Percentiles rank a stretch among this genome's conserved stretches.
These are phyloP conservation scores for Aplysia californica DNA, from an alignment of 1,140 invertebrate species.

Conservation along the genomic window DNA sequence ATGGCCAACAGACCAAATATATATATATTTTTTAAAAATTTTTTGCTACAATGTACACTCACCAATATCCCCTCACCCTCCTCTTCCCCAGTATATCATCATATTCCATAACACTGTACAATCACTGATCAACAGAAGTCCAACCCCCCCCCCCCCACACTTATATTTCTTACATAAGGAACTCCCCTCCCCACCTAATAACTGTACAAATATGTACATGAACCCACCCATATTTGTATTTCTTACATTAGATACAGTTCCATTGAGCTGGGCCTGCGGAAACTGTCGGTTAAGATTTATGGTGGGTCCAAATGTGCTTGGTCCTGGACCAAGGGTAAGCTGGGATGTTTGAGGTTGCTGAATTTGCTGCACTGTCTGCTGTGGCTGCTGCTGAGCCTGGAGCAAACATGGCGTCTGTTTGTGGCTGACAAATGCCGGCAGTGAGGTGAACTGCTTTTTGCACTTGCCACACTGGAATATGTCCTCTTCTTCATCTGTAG, in stretches of 20 bases:
- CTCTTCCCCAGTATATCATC: too few relatives aligned
- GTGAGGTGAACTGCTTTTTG: constrained; percentile 74
- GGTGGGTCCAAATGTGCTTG: neutral
- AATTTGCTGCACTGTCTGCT: constrained; percentile 14
- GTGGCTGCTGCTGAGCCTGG: constrained; percentile 23
- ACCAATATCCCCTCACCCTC: too few relatives aligned
- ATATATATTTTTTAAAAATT: too few relatives aligned
- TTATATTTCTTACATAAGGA: too few relatives aligned
- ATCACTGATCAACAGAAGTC: too few relatives aligned
- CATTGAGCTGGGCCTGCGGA: neutral
- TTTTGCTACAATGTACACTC: too few relatives aligned
- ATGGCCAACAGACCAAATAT: too few relatives aligned
- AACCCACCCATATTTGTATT: too few relatives aligned
- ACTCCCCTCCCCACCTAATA: too few relatives aligned
- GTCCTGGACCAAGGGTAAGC: neutral
- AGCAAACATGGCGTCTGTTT: constrained; percentile 69
- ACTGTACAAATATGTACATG: too few relatives aligned
- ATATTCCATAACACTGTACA: too few relatives aligned
- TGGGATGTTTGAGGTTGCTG: constrained; percentile 28
- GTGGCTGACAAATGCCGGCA: constrained; percentile 73
- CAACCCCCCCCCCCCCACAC: too few relatives aligned
- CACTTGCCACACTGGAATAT: constrained; percentile 79
- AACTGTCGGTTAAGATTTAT: neutral
- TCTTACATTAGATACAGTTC: constrained; percentile 6
- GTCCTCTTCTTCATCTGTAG: constrained; percentile 73